Evolutionary conservation across 2,888 invertebrate genomes (phyloP).

Genomic region (Cosmia pyralina): DNA sequence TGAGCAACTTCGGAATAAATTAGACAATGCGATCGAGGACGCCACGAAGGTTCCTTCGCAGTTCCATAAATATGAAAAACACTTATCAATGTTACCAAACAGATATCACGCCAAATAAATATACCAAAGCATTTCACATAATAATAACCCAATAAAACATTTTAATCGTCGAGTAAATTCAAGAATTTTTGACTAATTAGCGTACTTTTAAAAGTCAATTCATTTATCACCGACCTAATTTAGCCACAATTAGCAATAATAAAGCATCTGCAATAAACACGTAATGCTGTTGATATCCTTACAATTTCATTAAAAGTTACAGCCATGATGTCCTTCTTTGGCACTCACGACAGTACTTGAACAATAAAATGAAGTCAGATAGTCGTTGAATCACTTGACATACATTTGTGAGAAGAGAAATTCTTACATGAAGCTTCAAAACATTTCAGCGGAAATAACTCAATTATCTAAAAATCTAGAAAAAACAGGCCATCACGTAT

Average conservation of each 20-base stretch:
- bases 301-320: slow-evolving; percentile 80
- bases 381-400: slow-evolving; percentile 85
- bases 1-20: slow-evolving; percentile 56
- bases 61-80: slow-evolving; percentile 23
- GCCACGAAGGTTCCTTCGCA: slow-evolving; percentile 15
- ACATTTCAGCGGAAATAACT: slow-evolving; percentile 51
- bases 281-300: slow-evolving; percentile 79
- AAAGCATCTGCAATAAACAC: slow-evolving; percentile 73
- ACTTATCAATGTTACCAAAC: slow-evolving; percentile 20
- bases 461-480: not conserved
- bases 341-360: slow-evolving; percentile 76
- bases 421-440: slow-evolving; percentile 60
- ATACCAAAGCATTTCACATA: slow-evolving; percentile 35
- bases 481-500: not conserved
- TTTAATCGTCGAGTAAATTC: slow-evolving; percentile 31
- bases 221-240: slow-evolving; percentile 73
- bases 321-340: slow-evolving; percentile 80
- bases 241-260: slow-evolving; percentile 75
- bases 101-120: slow-evolving; percentile 37
- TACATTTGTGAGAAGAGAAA: slow-evolving; percentile 76
- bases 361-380: slow-evolving; percentile 83
- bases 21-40: slow-evolving; percentile 53
- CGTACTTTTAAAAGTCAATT: slow-evolving; percentile 57
- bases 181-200: slow-evolving; percentile 57
- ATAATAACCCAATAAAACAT: slow-evolving; percentile 45